A percentile compares a stretch with the other conserved stretches of the same genome.
These are phyloP conservation scores for Aleiodes alternator DNA, from an alignment of 2,888 invertebrate genomes.

Conservation along the genomic window DNA sequence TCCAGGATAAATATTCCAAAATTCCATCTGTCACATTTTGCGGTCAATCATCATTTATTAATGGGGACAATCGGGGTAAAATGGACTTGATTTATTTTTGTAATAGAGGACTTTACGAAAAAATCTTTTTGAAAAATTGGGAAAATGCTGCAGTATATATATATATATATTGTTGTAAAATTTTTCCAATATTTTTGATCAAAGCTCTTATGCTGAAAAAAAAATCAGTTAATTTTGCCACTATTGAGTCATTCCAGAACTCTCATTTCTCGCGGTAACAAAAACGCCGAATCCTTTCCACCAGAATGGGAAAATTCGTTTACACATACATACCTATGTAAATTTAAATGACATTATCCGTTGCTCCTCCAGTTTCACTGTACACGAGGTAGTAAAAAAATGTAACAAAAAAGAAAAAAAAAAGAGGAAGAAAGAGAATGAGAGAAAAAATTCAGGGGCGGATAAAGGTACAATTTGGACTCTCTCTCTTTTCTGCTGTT, in stretches of 20 bases:
- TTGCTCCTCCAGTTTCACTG: conserved; percentile 61
- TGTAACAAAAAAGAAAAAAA: conserved; percentile 40
- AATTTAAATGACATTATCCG: conserved; percentile 69
- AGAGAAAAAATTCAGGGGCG: conserved; percentile 66
- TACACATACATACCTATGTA: conserved; percentile 58
- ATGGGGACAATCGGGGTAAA: too few species aligned
- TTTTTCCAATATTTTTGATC: too few species aligned
- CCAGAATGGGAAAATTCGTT: conserved; percentile 41
- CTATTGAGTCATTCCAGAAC: neutral
- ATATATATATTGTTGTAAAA: too few species aligned
- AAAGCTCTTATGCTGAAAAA: too few species aligned
- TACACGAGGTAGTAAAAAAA: conserved; percentile 37
- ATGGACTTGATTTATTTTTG: too few species aligned
- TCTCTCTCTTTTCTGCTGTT: conserved; percentile 14
- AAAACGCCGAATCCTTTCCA: conserved; percentile 1
- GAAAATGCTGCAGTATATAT: too few species aligned
- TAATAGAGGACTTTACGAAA: too few species aligned
- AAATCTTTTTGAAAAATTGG: too few species aligned
- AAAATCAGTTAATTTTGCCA: neutral
- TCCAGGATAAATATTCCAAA: conserved; percentile 70
- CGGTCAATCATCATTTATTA: conserved; percentile 11
- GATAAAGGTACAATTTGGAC: conserved; percentile 56
- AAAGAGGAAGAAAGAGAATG: conserved; percentile 34
- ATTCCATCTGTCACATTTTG: conserved; percentile 70
- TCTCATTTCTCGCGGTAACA: too few species aligned